Conservation (phyloP, 2,113 vertebrate genomes). For the Ovibos moschatus region DNA sequence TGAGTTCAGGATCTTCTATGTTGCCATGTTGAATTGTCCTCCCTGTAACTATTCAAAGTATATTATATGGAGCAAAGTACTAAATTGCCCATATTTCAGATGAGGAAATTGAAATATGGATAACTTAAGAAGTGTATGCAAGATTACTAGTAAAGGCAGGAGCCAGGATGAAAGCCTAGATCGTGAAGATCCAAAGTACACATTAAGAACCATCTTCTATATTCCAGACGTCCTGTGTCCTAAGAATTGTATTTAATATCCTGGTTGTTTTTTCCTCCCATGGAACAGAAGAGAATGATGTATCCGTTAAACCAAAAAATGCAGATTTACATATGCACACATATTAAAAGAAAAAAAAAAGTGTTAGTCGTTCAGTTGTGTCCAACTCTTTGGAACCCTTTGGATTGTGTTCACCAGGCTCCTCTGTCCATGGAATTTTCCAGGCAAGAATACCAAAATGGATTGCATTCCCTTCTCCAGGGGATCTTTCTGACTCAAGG, state of each 20-base stretch:
- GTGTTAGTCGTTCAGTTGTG: background rate
- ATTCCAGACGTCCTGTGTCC: background rate
- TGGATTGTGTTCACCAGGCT: background rate
- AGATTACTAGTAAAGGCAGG: background rate
- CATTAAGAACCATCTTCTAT: background rate
- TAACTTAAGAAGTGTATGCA: background rate
- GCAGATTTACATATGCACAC: background rate
- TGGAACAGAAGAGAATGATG: background rate
- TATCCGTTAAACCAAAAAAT: background rate
- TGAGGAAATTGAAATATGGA: background rate
- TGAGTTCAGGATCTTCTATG: background rate
- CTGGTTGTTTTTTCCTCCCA: background rate
- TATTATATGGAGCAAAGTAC: background rate
- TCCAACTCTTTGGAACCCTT: background rate
- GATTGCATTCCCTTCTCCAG: background rate
- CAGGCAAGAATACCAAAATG: background rate
- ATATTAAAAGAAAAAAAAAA: background rate
- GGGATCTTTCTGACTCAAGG: background rate
- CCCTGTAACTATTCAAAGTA: background rate
- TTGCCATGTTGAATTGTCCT: background rate
- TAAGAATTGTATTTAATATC: background rate
- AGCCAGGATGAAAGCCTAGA: background rate
- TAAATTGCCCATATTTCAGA: background rate
- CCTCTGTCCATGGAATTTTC: background rate
- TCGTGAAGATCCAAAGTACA: background rate